Evolutionary conservation across 2,113 vertebrate genomes (phyloP), one percentile per base, ranked within the genome.

Genomic region (Cyanoderma ruficeps): DNA sequence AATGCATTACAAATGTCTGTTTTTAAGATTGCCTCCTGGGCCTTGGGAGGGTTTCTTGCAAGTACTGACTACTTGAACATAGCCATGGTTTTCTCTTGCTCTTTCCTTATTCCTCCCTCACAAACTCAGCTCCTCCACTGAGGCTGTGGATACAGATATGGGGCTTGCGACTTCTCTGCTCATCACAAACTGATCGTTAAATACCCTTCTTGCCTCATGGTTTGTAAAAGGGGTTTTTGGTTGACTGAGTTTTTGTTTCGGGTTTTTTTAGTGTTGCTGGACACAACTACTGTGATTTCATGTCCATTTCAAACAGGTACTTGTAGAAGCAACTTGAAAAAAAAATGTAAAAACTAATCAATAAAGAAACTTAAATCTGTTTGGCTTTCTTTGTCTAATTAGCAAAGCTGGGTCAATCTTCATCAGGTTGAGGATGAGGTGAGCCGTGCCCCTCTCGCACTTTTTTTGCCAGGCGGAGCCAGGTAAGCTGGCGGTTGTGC

Each of bases 1-100:
- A 23, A 1, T 22, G 33, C 1, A 0, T 4, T 63, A 23, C 1
- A 0, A 10, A 2, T 15, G 23, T 42, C 15, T 74, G 27, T 1
- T 11, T 53, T 41, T 14, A 11, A 14, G 33, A 28, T 5, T 3
- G 50, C 7, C 23, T 39, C 14, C 27, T 27, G 47, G 20, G 33
- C n/a, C 52, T 9, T 37, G 80, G 30, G 37, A 39, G 22, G 24
- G 31, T 19, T 61, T 46, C 18, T 24, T 15, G 33, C 22, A 21
- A 37, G 65, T 61, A 68, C 30, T 42, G 21, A 18, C 7, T 42
- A 14, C 44, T 63, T 0, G 1, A 31, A 8, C 35, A 2, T 42
- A 7, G 11, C 44, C 10, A 2, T 16, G 24, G 4, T 39, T 25
- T 59, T 25, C 7, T 80, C n/a, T 46, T 61, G 19, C 18, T 49